Base-by-base conservation (phyloP, 2,888 invertebrate genomes). In the Nomada hirtipes region DNA sequence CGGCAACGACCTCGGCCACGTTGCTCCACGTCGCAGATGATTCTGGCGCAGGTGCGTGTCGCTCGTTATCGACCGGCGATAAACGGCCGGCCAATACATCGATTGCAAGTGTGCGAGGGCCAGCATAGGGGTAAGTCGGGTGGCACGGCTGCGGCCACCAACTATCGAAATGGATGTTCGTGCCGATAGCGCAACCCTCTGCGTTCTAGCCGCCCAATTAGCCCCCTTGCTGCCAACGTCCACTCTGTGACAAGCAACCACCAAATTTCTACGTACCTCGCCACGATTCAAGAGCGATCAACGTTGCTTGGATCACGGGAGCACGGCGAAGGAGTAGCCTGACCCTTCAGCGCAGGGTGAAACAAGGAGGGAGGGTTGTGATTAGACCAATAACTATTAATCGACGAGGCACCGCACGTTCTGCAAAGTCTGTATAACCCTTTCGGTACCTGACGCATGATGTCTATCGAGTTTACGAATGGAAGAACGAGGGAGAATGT, bases 381-480 rank as follows among this genome's bases (percentile, higher is more conserved):
- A 91, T 90, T 89, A 89, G 91, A 91, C 92, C 92, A 89, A 92
- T 92, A 91, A 91, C 92, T 92, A 92, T 92, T 92, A 92, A 92
- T 92, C 91, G 91, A 90, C 88, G 86, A 82, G 82, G 79, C 85
- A 87, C 91, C 91, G 90, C 92, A 91, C 91, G 92, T 92, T 92
- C 90, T 89, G 89, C 90, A 91, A 91, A 91, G 90, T 91, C 89
- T 83, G 82, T 87, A 87, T 63, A 47, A 57, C 64, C 76, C 64
- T 50, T 72, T 57, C 26, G 7, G 42, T 53, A 69, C 75, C 50
- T 76, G 70, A 69, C 68, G 68, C 60, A 75, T 68, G 52, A 60
- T 20, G 53, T 53, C 29, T 36, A 36, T 69, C 44, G 52, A 60
- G 52, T 42, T 69, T 69, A 44, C 60, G 26, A 18, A n/a, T 29